Evolutionary conservation across 2,888 invertebrate genomes (phyloP), one percentile per base, ranked within the genome.

Genomic region (Dascillus cervinus): DNA sequence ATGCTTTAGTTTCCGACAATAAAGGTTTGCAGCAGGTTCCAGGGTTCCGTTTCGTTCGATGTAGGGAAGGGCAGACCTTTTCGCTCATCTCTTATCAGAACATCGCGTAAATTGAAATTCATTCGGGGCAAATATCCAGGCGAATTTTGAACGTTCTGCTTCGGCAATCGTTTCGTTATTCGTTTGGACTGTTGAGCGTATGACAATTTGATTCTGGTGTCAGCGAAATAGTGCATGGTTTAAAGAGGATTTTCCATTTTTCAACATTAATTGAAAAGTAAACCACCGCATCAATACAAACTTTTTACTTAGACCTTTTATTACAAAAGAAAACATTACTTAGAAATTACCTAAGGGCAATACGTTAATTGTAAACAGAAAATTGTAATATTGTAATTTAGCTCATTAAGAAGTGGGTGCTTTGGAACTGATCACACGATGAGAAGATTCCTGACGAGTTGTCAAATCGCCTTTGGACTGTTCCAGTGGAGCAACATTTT

Each of bases 191-290:
- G 46, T 32, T 50, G 43, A 34, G 14, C 30, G 40, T 51, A 53
- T 54, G 57, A 57, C 56, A 58, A 52, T 50, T 53, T 52, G 52
- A 56, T 54, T 59, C 55, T 50, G 54, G 52, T 56, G 51, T 53
- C 56, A 51, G 51, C 56, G 56, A 54, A 57, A 56, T 57, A 56
- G 53, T 58, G 58, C 55, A 56, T 53, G 56, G 58, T 56, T 54
- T 49, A 49, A 49, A n/a, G 51, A 49, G 58, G 62, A 57, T 58
- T 58, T 60, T 58, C 60, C 56, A 59, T 62, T 62, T 60, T 60
- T 60, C 54, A 53, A 45, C 56, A 49, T 58, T 60, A 58, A 60
- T 60, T 60, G 59, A 53, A 60, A 58, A 42, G n/a, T n/a, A n/a
- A n/a, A n/a, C n/a, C n/a, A n/a, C n/a, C n/a, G n/a, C n/a, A n/a